Evolutionary conservation across 2,797 vertebrate genomes (phyloP).

Genomic region (Hipposideros larvatus): DNA sequence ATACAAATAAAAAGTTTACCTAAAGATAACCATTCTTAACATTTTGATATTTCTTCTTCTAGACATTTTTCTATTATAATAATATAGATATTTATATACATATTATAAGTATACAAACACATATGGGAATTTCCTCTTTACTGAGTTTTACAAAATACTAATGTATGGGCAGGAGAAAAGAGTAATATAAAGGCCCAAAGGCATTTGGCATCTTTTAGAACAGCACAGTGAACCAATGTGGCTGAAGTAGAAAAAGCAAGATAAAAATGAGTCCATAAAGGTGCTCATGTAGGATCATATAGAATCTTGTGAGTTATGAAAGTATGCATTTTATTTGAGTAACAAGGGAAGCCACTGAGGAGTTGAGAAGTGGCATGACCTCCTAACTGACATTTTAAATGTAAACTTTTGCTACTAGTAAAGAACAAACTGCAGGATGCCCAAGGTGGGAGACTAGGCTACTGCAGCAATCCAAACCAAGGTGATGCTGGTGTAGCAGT

Average conservation of each 20-base stretch:
- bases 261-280: slow-evolving; percentile 2
- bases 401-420: neutral
- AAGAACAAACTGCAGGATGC: neutral
- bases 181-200: neutral
- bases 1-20: slow-evolving; percentile 6
- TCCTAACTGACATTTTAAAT: neutral
- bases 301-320: neutral
- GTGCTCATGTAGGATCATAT: neutral
- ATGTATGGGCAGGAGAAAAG: neutral
- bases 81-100: neutral
- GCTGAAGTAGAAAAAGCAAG: neutral
- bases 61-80: neutral
- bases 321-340: slow-evolving; percentile 6
- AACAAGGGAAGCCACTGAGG: neutral
- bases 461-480: neutral
- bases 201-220: neutral
- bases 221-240: neutral
- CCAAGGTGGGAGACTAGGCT: neutral
- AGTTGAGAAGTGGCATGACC: neutral
- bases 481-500: neutral
- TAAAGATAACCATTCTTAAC: neutral
- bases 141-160: neutral
- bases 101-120: neutral
- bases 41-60: slow-evolving; percentile 26
- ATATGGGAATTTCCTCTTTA: neutral